These are phyloP conservation scores for Phlogophora meticulosa DNA, from an alignment of 2,888 invertebrate species.

Conservation along the genomic window DNA sequence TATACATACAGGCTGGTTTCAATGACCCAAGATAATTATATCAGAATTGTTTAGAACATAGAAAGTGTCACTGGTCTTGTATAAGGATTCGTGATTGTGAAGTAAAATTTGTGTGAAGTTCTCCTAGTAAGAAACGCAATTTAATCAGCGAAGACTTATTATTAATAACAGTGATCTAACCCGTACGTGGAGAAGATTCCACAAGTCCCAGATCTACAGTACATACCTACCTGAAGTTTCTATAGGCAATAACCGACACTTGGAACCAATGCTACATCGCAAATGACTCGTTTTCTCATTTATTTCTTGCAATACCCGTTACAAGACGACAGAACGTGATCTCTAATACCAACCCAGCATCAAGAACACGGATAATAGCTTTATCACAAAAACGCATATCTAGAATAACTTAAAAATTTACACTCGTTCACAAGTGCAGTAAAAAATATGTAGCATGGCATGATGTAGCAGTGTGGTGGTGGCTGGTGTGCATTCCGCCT, in stretches of 20 bases:
- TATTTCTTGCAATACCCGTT: constrained; percentile 58
- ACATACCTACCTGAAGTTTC: no score
- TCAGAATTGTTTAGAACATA: no score
- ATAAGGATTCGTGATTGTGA: no score
- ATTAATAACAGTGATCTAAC: no score
- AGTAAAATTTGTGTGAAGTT: no score
- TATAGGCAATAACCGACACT: constrained; percentile 28
- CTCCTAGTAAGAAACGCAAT: no score
- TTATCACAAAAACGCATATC: constrained; percentile 13
- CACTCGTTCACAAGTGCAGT: constrained; percentile 3
- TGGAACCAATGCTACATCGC: constrained; percentile 26
- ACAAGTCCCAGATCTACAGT: no score
- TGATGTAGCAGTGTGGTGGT: constrained; percentile 21
- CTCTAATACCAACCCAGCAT: constrained; percentile 22
- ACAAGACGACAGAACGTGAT: constrained; percentile 41
- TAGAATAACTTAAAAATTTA: constrained; percentile 8
- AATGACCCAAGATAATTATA: no score
- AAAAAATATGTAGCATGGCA: constrained; percentile 35
- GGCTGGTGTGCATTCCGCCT: constrained; percentile 71
- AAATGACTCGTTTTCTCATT: constrained; percentile 61
- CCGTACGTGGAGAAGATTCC: no score
- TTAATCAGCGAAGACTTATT: no score
- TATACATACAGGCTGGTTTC: no score
- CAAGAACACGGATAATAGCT: constrained; percentile 12
- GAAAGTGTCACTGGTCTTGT: no score